phyloP scores from a whole-genome alignment of 2,797 vertebrate species.

The Chloroceryle inda region DNA sequence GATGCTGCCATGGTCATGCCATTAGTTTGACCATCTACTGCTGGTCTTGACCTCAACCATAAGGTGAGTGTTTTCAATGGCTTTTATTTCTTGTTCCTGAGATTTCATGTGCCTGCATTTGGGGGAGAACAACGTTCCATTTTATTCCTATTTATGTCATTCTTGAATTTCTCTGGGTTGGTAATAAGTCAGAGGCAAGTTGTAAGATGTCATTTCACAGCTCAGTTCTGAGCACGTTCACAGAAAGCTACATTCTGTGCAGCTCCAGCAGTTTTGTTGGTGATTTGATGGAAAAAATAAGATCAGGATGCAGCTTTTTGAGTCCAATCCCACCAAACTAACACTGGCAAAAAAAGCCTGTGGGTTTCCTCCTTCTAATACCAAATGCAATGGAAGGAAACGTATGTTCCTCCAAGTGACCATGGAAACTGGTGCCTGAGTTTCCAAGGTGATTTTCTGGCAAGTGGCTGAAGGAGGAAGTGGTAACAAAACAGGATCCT shows the following conservation, averaged over 20 bases:
- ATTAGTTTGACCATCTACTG: not conserved
- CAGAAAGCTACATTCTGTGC: slow-evolving; percentile 1
- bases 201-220: not conserved
- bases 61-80: not conserved
- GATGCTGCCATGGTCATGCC: not conserved
- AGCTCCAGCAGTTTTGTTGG: not conserved
- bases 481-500: slow-evolving; percentile 25
- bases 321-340: not conserved
- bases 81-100: not conserved
- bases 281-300: not conserved
- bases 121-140: not conserved
- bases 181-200: not conserved
- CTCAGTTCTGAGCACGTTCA: not conserved
- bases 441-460: slow-evolving; percentile 76
- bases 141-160: not conserved
- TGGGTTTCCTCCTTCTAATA: not conserved
- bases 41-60: not conserved
- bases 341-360: not conserved
- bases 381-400: slow-evolving; percentile 4
- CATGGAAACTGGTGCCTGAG: slow-evolving; percentile 67
- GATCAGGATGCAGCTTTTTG: not conserved
- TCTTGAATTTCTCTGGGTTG: not conserved
- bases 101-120: not conserved
- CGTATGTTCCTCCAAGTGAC: slow-evolving; percentile 38
- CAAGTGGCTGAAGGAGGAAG: slow-evolving; percentile 43